Evolutionary conservation across 1,140 invertebrate genomes (phyloP).

Genomic region (Tetramorium parvispinum): DNA sequence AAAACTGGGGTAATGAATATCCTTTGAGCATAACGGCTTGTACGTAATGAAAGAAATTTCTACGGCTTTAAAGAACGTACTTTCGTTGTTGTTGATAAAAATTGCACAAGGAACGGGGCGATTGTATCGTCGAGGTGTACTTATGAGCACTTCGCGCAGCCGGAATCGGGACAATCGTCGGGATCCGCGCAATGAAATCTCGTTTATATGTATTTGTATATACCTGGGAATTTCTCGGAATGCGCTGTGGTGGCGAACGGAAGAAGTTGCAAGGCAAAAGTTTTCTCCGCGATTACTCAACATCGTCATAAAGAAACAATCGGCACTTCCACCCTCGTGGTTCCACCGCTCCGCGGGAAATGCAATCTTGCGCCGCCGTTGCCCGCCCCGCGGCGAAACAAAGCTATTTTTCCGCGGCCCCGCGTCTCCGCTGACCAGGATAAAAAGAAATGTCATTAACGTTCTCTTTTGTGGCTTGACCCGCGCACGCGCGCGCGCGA

Average conservation of each 20-base stretch:
- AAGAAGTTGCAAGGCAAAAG: slow-evolving; percentile 24
- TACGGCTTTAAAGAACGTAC: slow-evolving; percentile 17
- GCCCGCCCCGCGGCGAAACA: slow-evolving; percentile 23
- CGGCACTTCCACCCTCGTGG: slow-evolving; percentile 17
- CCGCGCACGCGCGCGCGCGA: slow-evolving; percentile 27
- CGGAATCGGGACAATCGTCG: slow-evolving; percentile 36
- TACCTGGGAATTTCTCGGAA: not conserved
- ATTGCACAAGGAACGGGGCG: not conserved
- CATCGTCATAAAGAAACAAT: slow-evolving; percentile 52
- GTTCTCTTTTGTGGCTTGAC: slow-evolving; percentile 56
- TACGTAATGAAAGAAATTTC: slow-evolving; percentile 18
- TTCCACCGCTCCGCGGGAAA: not conserved
- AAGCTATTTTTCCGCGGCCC: slow-evolving; percentile 31
- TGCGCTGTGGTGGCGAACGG: not conserved
- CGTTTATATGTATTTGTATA: slow-evolving; percentile 12
- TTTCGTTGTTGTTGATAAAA: slow-evolving; percentile 9
- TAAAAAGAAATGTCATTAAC: slow-evolving; percentile 61
- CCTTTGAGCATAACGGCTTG: slow-evolving; percentile 3
- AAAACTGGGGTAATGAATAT: slow-evolving; percentile 30
- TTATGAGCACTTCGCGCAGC: not conserved
- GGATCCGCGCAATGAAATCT: slow-evolving; percentile 33
- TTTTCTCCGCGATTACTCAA: slow-evolving; percentile 49
- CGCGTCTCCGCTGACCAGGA: not conserved
- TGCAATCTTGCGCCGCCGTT: slow-evolving; percentile 46
- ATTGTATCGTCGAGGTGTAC: slow-evolving; percentile 5